phyloP scores from a whole-genome alignment of 2,797 vertebrate species.

The Philypnodon macrostomus region DNA sequence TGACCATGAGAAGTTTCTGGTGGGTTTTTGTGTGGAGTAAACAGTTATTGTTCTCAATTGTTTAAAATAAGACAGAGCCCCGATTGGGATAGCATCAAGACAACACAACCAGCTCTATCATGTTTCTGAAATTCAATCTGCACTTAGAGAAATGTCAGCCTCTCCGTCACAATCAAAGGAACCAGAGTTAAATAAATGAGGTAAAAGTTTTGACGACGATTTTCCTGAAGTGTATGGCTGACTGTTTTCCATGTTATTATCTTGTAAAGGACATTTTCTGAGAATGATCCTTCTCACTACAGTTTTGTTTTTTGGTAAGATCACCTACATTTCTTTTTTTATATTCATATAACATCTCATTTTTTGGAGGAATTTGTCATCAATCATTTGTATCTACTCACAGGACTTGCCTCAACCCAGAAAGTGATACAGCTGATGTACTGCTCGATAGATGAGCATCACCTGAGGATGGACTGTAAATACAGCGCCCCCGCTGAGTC shows the following conservation, averaged over 20 bases:
- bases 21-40: constrained; percentile 36
- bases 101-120: constrained; percentile 30
- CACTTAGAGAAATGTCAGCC: constrained; percentile 31
- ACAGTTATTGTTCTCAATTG: constrained; percentile 22
- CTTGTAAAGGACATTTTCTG: constrained; percentile 40
- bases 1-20: constrained; percentile 55
- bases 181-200: too few relatives aligned
- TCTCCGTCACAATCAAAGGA: too few relatives aligned
- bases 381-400: constrained; percentile 11
- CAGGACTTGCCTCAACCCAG: constrained; percentile 70
- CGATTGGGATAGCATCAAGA: constrained; percentile 17
- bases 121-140: constrained; percentile 27
- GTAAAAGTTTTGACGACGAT: too few relatives aligned
- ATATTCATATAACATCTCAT: neutral
- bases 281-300: constrained; percentile 63
- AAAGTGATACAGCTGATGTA: constrained; percentile 53
- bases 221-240: too few relatives aligned
- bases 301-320: constrained; percentile 71
- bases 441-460: constrained; percentile 59
- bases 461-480: constrained; percentile 67
- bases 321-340: neutral
- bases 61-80: constrained; percentile 33
- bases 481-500: constrained; percentile 46
- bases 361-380: neutral
- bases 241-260: neutral